Base-by-base conservation (phyloP, 23 tunicate genomes). In the Botrylloides violaceus region DNA sequence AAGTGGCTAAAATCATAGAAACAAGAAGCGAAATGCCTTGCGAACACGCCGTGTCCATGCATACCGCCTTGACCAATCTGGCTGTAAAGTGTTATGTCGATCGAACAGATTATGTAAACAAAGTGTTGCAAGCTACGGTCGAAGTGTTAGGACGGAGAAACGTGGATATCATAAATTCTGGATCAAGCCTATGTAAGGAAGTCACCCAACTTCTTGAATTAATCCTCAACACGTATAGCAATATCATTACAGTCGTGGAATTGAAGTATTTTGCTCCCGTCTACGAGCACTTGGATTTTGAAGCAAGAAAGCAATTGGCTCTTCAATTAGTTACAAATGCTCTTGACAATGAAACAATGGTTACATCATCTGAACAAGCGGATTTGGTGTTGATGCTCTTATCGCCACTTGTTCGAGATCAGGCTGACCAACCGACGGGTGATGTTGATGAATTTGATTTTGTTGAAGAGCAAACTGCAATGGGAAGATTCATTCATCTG, bases 21-120 rank as follows among this genome's bases (percentile, higher is more conserved):
- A 49, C 79, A 56, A 47, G 86, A 29, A 43, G 79, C 9, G 62
- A 56, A 18, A 87, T 87, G 96, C 33, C 34, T 29, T 58, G 80
- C 31, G 98, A 91, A 68, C 84, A 91, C 66, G 79, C 89, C 18
- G 91, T 91, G 33, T 84, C 91, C 20, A 77, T 91, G 84, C 92
- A 91, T 64, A 64, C 92, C 1, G 86, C 92, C 20, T 64, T 91
- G 64, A 66, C 84, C 3, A 84, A 84, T 28, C 70, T 91, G 33
- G 98, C 98, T n/a, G 70, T 84, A 26, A 84, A 84, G 49, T 91
- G 98, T 64, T 91, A 91, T 49, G 80, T 84, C 0, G 82, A 75
- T 29, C 50, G 84, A 1, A 58, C 61, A 0, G 91, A 83, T 70
- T 91, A 83, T 60, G 81, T 91, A 25, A 85, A 91, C 47, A 88